Conservation (phyloP, 2,113 vertebrate genomes). For the Mirounga angustirostris region DNA sequence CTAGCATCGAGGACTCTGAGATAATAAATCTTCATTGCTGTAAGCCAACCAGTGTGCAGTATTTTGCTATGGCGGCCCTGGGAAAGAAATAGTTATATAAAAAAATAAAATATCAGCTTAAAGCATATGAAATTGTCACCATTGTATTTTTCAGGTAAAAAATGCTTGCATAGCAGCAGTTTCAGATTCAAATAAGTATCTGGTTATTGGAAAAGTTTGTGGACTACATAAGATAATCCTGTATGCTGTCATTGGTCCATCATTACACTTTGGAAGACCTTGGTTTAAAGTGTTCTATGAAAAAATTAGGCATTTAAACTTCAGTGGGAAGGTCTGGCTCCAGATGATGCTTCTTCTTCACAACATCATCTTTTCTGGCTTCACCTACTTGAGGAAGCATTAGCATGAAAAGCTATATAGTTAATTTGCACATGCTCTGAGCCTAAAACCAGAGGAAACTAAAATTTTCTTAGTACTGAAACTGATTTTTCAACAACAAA, state of each 20-base stretch:
- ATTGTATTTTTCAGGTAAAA: background rate
- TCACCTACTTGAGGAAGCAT: background rate
- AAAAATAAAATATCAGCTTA: background rate
- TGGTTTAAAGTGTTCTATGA: constrained; percentile 8
- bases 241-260: background rate
- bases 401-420: background rate
- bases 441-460: background rate
- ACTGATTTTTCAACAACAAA: constrained; percentile 17
- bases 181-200: constrained; percentile 43
- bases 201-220: background rate
- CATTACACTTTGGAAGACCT: background rate
- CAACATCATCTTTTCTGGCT: background rate
- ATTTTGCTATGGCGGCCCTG: background rate
- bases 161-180: background rate
- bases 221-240: background rate
- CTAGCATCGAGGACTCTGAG: background rate
- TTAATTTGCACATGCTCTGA: constrained; percentile 64
- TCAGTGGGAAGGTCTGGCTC: background rate
- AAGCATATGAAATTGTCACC: background rate
- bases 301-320: background rate
- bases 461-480: constrained; percentile 39
- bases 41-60: background rate
- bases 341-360: background rate
- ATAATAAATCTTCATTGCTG: background rate
- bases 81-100: background rate